Evolutionary conservation across 2,113 vertebrate genomes (phyloP).

Genomic region (Haliaeetus leucogaster): DNA sequence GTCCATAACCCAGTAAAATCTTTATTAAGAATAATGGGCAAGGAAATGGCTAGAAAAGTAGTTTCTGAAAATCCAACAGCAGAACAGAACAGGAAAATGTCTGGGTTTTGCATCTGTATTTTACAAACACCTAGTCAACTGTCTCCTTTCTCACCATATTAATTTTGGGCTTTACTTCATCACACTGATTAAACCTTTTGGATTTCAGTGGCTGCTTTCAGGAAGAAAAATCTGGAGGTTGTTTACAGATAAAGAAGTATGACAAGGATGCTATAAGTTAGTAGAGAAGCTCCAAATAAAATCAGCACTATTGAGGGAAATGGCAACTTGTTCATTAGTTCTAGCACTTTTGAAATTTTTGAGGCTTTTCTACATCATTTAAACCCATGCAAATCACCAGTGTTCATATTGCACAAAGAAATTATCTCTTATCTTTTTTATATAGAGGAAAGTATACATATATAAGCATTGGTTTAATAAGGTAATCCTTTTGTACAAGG

Average conservation of each 20-base stretch:
- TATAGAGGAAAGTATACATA: neutral
- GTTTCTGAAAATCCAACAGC: conserved; percentile 67
- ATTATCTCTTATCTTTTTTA: neutral
- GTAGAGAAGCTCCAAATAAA: neutral
- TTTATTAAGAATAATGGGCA: conserved; percentile 71
- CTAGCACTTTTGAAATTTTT: neutral
- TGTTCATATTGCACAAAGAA: neutral
- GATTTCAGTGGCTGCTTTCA: neutral
- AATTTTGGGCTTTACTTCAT: conserved; percentile 27
- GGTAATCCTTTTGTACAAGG: neutral
- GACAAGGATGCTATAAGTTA: neutral
- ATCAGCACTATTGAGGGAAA: neutral
- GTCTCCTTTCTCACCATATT: neutral
- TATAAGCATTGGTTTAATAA: neutral
- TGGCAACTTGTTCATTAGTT: neutral
- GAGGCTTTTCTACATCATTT: neutral
- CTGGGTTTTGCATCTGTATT: conserved; percentile 65
- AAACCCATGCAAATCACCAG: neutral
- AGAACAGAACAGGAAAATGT: conserved; percentile 67
- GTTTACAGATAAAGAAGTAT: neutral
- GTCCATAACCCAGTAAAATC: conserved; percentile 64
- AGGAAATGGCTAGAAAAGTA: conserved; percentile 69
- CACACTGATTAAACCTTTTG: neutral
- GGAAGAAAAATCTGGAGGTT: neutral
- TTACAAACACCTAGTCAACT: conserved; percentile 59